These are phyloP conservation scores for Haliclona indistincta DNA, from an alignment of 37 sponge, comb jelly and placozoan species.

Conservation along the genomic window DNA sequence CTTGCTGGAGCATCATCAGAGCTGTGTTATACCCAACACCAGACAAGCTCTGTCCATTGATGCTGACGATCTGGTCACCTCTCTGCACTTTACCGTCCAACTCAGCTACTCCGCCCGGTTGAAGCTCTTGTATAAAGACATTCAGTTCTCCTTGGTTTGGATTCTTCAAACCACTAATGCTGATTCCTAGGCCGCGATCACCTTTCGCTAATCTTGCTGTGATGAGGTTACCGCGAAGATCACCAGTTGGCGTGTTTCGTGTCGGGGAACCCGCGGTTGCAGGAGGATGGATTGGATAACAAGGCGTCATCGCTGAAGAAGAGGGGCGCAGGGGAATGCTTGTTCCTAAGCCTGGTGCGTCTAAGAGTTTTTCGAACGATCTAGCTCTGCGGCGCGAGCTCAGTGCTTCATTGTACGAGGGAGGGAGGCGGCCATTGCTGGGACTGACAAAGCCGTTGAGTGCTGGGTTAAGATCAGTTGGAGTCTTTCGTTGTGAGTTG, in stretches of 20 bases:
- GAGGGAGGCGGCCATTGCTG: not conserved
- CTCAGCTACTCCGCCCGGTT: constrained; percentile 82
- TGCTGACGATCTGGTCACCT: constrained; percentile 71
- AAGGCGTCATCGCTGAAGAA: not conserved
- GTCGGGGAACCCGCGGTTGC: constrained; percentile 34
- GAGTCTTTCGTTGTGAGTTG: not conserved
- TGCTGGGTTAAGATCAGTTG: not conserved
- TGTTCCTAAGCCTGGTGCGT: constrained; percentile 6
- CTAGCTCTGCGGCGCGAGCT: constrained; percentile 1
- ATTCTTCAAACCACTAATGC: constrained; percentile 49
- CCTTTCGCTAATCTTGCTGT: constrained; percentile 41
- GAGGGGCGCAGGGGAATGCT: constrained; percentile 12
- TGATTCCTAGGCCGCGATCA: constrained; percentile 75
- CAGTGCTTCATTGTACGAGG: constrained; percentile 3
- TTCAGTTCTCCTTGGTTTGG: constrained; percentile 42
- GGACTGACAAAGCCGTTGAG: not conserved
- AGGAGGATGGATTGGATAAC: constrained; percentile 6
- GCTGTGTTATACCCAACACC: constrained; percentile 55
- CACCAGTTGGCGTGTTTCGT: constrained; percentile 9
- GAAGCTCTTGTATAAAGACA: constrained; percentile 56
- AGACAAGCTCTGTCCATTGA: constrained; percentile 65
- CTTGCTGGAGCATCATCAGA: constrained; percentile 52
- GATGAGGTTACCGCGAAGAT: not conserved
- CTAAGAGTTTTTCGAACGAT: constrained; percentile 33
- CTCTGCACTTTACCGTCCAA: constrained; percentile 65